Conservation (phyloP, 23 tunicate species). For the Phallusia fumigata region DNA sequence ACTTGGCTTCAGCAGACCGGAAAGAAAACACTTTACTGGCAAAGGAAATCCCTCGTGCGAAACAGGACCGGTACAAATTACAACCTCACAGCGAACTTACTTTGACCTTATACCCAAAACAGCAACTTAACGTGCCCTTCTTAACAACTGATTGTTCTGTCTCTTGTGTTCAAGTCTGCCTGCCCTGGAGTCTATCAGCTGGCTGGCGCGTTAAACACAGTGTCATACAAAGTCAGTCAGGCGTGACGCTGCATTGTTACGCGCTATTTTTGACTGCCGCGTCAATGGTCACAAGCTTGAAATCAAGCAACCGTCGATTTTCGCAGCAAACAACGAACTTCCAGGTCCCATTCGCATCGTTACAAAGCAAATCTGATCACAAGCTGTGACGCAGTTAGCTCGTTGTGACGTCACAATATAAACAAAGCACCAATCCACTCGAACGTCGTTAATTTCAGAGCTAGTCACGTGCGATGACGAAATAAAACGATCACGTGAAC, state of each 20-base stretch:
- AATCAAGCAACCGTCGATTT: too few species aligned
- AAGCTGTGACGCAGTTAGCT: neutral
- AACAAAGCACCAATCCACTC: neutral
- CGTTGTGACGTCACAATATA: neutral
- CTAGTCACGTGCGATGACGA: neutral
- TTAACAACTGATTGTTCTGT: too few species aligned
- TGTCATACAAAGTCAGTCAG: neutral
- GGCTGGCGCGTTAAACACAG: neutral
- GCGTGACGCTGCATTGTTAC: neutral
- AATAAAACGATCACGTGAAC: neutral
- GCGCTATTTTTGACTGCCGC: neutral
- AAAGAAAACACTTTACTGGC: too few species aligned
- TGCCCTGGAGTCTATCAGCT: neutral
- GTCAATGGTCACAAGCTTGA: too few species aligned
- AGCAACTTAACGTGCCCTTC: too few species aligned
- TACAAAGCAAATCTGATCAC: constrained; percentile 1
- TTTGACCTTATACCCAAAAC: too few species aligned
- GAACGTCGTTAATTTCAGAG: neutral
- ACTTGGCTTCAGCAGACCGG: too few species aligned
- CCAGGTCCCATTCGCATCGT: neutral
- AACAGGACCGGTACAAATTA: too few species aligned
- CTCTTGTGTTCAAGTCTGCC: too few species aligned
- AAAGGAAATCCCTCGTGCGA: too few species aligned
- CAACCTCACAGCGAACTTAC: too few species aligned
- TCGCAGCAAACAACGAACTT: too few species aligned